Percentiles rank a stretch among this genome's conserved stretches.
These are phyloP conservation scores for Stratiomys singularior DNA, from an alignment of 2,888 invertebrate species.

Conservation along the genomic window DNA sequence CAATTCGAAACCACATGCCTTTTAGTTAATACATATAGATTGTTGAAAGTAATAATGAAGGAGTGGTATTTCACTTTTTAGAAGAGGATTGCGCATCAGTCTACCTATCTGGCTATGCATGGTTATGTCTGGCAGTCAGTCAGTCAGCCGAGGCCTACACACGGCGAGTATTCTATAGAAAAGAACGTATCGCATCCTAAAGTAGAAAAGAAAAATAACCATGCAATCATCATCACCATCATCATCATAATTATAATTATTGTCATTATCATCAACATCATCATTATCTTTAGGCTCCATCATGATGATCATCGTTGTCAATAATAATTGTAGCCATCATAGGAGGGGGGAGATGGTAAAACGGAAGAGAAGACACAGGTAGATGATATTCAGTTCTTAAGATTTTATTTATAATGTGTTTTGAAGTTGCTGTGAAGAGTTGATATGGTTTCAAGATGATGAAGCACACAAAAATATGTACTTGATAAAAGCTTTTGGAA, in stretches of 20 bases:
- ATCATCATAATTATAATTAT: slow-evolving; percentile 34
- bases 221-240: slow-evolving; percentile 38
- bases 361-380: no score
- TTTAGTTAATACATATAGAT: slow-evolving; percentile 1
- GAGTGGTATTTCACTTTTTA: slow-evolving; percentile 3
- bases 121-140: background rate
- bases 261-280: slow-evolving; percentile 29
- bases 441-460: no score
- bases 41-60: slow-evolving; percentile 2
- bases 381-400: no score
- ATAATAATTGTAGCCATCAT: slow-evolving; percentile 15
- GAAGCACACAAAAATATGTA: no score
- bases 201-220: slow-evolving; percentile 19
- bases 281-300: slow-evolving; percentile 27
- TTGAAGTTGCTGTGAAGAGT: no score
- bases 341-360: background rate
- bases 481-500: no score
- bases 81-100: background rate
- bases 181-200: background rate
- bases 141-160: background rate
- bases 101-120: background rate
- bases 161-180: background rate
- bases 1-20: slow-evolving; percentile 40
- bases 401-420: no score
- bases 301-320: slow-evolving; percentile 15